phyloP scores from a whole-genome alignment of 2,113 vertebrate genomes.

The Cyanoliseus patagonus region DNA sequence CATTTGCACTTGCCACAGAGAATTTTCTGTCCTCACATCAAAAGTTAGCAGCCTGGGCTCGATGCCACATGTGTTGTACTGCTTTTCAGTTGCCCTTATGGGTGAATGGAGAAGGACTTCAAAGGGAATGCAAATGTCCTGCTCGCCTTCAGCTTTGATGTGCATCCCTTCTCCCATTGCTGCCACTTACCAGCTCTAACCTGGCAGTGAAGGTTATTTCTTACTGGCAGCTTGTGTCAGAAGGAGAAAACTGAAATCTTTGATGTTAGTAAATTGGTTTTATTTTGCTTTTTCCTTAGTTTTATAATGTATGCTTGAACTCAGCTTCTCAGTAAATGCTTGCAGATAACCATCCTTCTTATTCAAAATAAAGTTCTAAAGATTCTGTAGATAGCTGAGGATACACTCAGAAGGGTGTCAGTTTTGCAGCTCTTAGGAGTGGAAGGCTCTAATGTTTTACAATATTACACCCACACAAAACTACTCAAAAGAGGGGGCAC shows the following conservation, averaged over 20 bases:
- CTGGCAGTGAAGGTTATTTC: neutral
- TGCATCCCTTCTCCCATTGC: neutral
- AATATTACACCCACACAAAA: neutral
- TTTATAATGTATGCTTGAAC: neutral
- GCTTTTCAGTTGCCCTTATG: neutral
- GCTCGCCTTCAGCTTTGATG: neutral
- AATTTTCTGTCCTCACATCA: neutral
- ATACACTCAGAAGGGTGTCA: neutral
- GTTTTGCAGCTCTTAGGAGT: neutral
- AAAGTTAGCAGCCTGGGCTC: neutral
- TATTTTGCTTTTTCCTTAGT: neutral
- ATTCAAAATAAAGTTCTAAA: neutral
- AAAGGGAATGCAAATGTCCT: neutral
- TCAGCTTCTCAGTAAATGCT: neutral
- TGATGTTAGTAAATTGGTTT: neutral
- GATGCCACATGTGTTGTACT: rapidly evolving
- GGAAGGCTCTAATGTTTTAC: neutral
- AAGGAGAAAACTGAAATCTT: neutral
- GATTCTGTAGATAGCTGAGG: neutral
- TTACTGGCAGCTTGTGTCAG: neutral
- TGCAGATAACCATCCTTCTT: neutral
- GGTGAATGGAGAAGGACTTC: neutral
- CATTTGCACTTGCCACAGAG: neutral
- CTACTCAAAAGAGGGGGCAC: neutral
- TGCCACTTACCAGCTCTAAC: neutral